Conservation (phyloP, 2,888 invertebrate genomes). For the Hirtodrosophila duncani region DNA sequence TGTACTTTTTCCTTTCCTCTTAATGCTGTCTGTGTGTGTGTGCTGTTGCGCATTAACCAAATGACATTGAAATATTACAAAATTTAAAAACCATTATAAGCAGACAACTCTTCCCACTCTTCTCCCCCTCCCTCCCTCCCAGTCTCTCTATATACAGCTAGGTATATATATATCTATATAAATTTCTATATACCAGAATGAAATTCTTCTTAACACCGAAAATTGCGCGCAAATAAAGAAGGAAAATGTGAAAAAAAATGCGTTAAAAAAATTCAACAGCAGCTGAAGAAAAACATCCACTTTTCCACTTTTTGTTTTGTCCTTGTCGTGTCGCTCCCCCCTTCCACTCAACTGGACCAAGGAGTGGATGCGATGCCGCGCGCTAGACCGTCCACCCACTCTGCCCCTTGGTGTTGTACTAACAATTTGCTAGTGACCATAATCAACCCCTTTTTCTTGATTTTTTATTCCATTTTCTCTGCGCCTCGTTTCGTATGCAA, state of each 20-base stretch:
- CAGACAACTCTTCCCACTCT: slow-evolving; percentile 32
- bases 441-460: slow-evolving; percentile 62
- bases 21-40: background rate
- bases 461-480: slow-evolving; percentile 1
- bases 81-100: slow-evolving; percentile 69
- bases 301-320: slow-evolving; percentile 60
- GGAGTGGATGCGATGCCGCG: background rate
- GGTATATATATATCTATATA: slow-evolving; percentile 38
- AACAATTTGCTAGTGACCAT: slow-evolving; percentile 70
- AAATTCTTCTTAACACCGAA: slow-evolving; percentile 45
- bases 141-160: slow-evolving; percentile 4
- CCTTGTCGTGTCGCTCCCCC: slow-evolving; percentile 45
- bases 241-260: slow-evolving; percentile 21
- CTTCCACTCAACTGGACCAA: slow-evolving; percentile 14
- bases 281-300: slow-evolving; percentile 54
- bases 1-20: slow-evolving; percentile 36
- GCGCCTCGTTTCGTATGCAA: slow-evolving; percentile 44
- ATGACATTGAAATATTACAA: slow-evolving; percentile 68
- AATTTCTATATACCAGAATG: slow-evolving; percentile 31
- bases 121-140: background rate
- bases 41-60: slow-evolving; percentile 47
- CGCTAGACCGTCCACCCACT: too few relatives aligned
- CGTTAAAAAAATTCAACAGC: slow-evolving; percentile 47
- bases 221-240: slow-evolving; percentile 60
- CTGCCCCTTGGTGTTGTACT: slow-evolving; percentile 28